Conservation (phyloP, 30 jellyfish, hydroid and myxozoan species). For the Haliclystus octoradiatus region DNA sequence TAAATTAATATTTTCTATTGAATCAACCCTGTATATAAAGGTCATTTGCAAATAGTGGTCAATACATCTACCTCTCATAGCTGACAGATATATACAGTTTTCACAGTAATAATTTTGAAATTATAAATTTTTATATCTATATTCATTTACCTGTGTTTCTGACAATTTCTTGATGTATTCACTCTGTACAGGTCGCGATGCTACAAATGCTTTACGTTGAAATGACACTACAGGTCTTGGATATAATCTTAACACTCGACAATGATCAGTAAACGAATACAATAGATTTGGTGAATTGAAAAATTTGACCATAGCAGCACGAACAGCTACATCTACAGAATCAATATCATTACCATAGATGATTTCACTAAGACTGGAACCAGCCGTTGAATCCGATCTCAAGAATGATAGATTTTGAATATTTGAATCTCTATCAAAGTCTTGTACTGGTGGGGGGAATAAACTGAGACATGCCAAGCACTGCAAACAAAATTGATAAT, state of each 20-base stretch:
- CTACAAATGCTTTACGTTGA: conserved; percentile 39
- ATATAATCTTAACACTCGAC: conserved; percentile 61
- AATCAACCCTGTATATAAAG: too few relatives aligned
- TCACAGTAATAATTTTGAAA: too few relatives aligned
- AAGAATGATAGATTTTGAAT: conserved; percentile 5
- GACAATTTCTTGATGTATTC: conserved; percentile 45
- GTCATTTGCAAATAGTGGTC: too few relatives aligned
- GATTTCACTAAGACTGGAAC: conserved; percentile 33
- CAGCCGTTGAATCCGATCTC: conserved; percentile 22
- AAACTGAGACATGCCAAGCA: conserved; percentile 43
- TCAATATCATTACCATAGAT: conserved; percentile 85
- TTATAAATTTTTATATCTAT: too few relatives aligned
- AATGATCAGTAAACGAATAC: conserved; percentile 51
- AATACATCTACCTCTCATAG: too few relatives aligned
- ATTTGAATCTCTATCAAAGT: conserved; percentile 25
- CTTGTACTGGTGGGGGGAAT: conserved; percentile 31
- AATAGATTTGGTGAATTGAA: conserved; percentile 65
- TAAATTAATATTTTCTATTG: too few relatives aligned
- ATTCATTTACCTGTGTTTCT: conserved; percentile 74
- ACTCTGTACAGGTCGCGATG: conserved; percentile 52
- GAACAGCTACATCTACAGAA: conserved; percentile 85
- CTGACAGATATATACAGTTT: too few relatives aligned
- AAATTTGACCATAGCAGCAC: conserved; percentile 71
- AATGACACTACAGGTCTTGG: conserved; percentile 86
- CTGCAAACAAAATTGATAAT: conserved; percentile 13